Base-by-base conservation (phyloP, 1,140 invertebrate genomes). In the Papilio helenus region DNA sequence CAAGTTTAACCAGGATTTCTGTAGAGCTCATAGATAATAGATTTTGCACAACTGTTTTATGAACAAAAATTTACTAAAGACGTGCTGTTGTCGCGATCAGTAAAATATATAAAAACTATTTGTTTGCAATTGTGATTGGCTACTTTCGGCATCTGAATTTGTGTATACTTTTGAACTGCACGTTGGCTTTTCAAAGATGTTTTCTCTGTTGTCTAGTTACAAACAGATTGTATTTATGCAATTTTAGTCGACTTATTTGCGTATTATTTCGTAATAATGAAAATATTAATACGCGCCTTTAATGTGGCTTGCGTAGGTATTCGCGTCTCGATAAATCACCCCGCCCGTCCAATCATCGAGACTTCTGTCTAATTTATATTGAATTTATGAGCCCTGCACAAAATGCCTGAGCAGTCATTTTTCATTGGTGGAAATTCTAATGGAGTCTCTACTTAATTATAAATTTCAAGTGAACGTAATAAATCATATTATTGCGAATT, bases 361-460 rank as follows among this genome's bases (percentile, higher is more conserved):
- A 77, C 51, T 77, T 77, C 29, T 77, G 76, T 77, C 76, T 77
- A 77, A 77, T 77, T 77, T 77, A 77, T 77, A 65, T 39, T 65
- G 20, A 61, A 77, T 77, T 77, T 77, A 77, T 65, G 76, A 58
- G 29, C 39, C 39, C 39, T 23, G 76, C 58, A 58, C 39, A 77
- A 61, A 77, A 77, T 77, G 51, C 39, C 58, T 42, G 55, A 65
- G 76, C 76, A 58, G 76, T 77, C 76, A 77, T 65, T 77, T 77
- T 77, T 77, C 76, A 77, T 65, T 20, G 58, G 76, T 23, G 76
- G 76, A 77, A 65, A 65, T 65, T 61, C 51, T 77, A 77, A 77
- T 77, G 55, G 76, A 77, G 58, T 26, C 42, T 65, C 76, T 77
- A 65, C 76, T 77, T 77, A 77, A 77, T 77, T 44, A 77, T 61